Conservation (phyloP, 2,797 vertebrate species). For the Sebastes itinus region DNA sequence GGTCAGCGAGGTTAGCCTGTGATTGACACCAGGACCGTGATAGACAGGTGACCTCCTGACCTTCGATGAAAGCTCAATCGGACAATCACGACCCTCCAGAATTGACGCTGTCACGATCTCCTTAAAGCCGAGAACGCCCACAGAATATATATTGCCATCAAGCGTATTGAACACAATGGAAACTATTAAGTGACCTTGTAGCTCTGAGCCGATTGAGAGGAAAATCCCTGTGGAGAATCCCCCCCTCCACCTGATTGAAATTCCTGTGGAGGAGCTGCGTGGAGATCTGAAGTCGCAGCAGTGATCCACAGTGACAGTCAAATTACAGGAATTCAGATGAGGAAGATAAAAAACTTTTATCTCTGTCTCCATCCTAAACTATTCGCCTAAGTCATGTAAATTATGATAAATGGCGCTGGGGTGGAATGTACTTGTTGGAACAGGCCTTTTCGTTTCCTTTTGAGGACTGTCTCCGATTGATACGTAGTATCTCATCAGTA, state of each 20-base stretch:
- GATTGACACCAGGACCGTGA: slow-evolving; percentile 56
- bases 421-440: slow-evolving; percentile 33
- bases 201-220: slow-evolving; percentile 16
- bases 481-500: slow-evolving; percentile 29
- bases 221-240: slow-evolving; percentile 21
- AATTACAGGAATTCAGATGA: slow-evolving; percentile 59
- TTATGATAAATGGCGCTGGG: slow-evolving; percentile 33
- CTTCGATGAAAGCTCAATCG: slow-evolving; percentile 52
- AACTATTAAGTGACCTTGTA: slow-evolving; percentile 54
- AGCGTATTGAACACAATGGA: slow-evolving; percentile 4
- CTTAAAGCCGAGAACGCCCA: slow-evolving; percentile 34
- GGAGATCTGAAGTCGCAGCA: slow-evolving; percentile 26
- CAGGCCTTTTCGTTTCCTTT: not conserved
- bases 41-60: slow-evolving; percentile 65
- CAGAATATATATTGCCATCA: slow-evolving; percentile 33
- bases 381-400: slow-evolving; percentile 25
- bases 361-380: slow-evolving; percentile 6
- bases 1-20: slow-evolving; percentile 61
- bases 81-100: slow-evolving; percentile 43
- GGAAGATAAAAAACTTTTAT: slow-evolving; percentile 45
- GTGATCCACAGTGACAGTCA: slow-evolving; percentile 51
- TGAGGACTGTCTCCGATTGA: slow-evolving; percentile 17
- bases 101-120: slow-evolving; percentile 40
- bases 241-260: slow-evolving; percentile 59
- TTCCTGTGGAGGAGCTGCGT: slow-evolving; percentile 34